Evolutionary conservation across 92 coral and sea anemone species (phyloP).

Genomic region (Epizoanthus illoricatus): DNA sequence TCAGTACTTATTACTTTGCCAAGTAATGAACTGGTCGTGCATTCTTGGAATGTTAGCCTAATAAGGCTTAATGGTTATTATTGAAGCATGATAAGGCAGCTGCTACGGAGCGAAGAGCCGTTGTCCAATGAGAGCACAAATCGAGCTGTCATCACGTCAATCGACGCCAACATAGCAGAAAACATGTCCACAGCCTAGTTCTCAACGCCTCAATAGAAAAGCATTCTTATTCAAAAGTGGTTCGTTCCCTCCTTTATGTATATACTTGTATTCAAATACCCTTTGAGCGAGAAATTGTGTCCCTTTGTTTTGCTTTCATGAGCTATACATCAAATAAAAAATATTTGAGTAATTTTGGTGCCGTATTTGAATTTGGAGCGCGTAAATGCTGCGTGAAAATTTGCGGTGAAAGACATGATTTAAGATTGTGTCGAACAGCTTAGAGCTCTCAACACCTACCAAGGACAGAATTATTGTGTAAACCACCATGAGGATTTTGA

Average conservation of each 20-base stretch:
- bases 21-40: conserved; percentile 71
- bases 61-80: conserved; percentile 92
- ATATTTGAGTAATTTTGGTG: conserved; percentile 77
- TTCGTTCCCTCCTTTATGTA: conserved; percentile 82
- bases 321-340: conserved; percentile 87
- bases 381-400: conserved; percentile 60
- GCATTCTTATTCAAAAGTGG: conserved; percentile 75
- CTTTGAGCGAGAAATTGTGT: conserved; percentile 71
- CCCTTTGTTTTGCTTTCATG: conserved; percentile 84
- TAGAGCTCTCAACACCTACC: conserved; percentile 42
- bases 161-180: conserved; percentile 87
- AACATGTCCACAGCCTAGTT: conserved; percentile 73
- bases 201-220: conserved; percentile 89
- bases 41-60: conserved; percentile 78
- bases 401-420: conserved; percentile 51
- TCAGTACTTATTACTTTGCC: conserved; percentile 42
- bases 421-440: conserved; percentile 45
- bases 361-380: conserved; percentile 79
- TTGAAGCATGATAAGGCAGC: conserved; percentile 90
- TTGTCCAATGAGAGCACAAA: conserved; percentile 80
- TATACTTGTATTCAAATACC: conserved; percentile 81
- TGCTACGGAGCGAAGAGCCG: conserved; percentile 81
- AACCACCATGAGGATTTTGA: conserved; percentile 64
- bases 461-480: conserved; percentile 41
- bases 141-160: conserved; percentile 90